Conservation (phyloP, 1,140 invertebrate genomes). For the Littorina saxatilis region DNA sequence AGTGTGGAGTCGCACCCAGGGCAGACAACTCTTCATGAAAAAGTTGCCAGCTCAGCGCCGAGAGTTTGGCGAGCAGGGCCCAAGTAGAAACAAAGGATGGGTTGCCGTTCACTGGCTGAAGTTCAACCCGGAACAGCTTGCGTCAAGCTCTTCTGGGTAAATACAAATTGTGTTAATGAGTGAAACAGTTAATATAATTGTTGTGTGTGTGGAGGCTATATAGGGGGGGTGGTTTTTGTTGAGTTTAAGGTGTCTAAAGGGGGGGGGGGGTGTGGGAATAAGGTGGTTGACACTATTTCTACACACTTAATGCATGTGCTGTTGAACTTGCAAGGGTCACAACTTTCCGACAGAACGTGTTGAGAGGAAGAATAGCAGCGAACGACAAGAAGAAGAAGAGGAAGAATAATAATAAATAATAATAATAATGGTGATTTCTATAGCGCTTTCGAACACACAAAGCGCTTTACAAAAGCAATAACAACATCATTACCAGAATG, state of each 20-base stretch:
- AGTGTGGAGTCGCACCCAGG: slow-evolving; percentile 63
- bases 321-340: too few relatives aligned
- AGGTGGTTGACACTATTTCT: too few relatives aligned
- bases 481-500: too few relatives aligned
- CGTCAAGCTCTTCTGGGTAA: slow-evolving; percentile 62
- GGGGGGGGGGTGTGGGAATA: too few relatives aligned
- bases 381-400: too few relatives aligned
- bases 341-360: too few relatives aligned
- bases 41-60: slow-evolving; percentile 48
- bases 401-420: too few relatives aligned
- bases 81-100: slow-evolving; percentile 62
- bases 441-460: too few relatives aligned
- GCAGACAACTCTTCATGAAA: slow-evolving; percentile 49
- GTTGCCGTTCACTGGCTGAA: slow-evolving; percentile 79
- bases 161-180: background rate
- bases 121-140: slow-evolving; percentile 44
- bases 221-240: background rate
- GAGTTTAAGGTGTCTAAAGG: background rate
- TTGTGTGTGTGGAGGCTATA: background rate
- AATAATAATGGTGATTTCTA: too few relatives aligned
- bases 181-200: background rate
- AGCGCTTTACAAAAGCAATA: too few relatives aligned
- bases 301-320: too few relatives aligned
- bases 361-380: too few relatives aligned
- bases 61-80: slow-evolving; percentile 45